phyloP scores from a whole-genome alignment of 2,888 invertebrate genomes.

The Biston betularia region DNA sequence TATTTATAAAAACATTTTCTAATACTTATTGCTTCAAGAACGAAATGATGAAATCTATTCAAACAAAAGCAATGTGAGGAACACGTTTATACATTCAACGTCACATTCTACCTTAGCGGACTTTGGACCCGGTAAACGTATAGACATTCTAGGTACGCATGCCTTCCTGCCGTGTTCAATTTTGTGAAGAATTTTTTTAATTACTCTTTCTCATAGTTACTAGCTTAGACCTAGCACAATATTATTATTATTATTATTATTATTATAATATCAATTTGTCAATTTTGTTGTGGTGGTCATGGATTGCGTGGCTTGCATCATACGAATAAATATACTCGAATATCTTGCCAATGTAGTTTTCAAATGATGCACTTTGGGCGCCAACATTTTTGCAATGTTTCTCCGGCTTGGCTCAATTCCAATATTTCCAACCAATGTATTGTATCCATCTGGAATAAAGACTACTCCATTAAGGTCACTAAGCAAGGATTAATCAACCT shows the following conservation, averaged over 20 bases:
- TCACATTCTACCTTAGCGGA: constrained; percentile 76
- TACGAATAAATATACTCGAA: neutral
- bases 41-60: constrained; percentile 42
- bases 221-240: neutral
- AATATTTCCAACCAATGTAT: constrained; percentile 42
- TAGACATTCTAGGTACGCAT: constrained; percentile 58
- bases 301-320: constrained; percentile 3
- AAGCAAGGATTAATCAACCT: neutral
- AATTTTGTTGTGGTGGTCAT: constrained; percentile 14
- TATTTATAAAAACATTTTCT: neutral
- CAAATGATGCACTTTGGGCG: constrained; percentile 46
- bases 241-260: too few species aligned
- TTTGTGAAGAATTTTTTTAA: constrained; percentile 9
- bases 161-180: constrained; percentile 62
- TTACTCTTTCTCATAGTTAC: constrained; percentile 3
- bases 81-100: constrained; percentile 67
- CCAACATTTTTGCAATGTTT: constrained; percentile 49
- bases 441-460: constrained; percentile 52
- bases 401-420: constrained; percentile 56
- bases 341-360: neutral
- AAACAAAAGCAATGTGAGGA: constrained; percentile 63
- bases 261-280: too few species aligned
- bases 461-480: constrained; percentile 39
- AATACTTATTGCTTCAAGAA: constrained; percentile 28
- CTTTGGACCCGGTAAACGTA: constrained; percentile 80